phyloP scores from a whole-genome alignment of 1,140 invertebrate genomes.

The Argopecten irradians region DNA sequence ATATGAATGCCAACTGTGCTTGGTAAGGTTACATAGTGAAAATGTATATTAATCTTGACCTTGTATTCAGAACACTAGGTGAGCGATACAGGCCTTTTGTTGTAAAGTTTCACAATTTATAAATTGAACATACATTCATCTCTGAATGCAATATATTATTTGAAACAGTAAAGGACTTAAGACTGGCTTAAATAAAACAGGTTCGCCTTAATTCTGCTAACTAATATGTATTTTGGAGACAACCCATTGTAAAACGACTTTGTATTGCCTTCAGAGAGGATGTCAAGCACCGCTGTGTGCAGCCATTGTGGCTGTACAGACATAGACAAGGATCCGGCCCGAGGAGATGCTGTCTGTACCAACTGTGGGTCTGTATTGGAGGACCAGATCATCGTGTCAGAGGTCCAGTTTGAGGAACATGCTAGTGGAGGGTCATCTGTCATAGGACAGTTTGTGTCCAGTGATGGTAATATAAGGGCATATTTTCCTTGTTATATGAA shows the following conservation, averaged over 20 bases:
- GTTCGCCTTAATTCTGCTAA: no score
- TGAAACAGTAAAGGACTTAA: no score
- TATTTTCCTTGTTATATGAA: neutral
- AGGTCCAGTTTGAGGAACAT: constrained; percentile 96
- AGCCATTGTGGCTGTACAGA: constrained; percentile 95
- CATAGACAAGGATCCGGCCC: constrained; percentile 92
- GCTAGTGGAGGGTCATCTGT: constrained; percentile 90
- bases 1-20: no score
- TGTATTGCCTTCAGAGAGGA: constrained; percentile 43
- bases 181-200: no score
- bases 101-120: no score
- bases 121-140: no score
- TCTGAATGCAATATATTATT: no score
- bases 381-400: constrained; percentile 96
- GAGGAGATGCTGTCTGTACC: constrained; percentile 97
- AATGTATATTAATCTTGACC: no score
- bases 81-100: no score
- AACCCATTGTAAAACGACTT: neutral
- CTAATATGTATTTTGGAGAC: no score
- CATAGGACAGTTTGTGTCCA: constrained; percentile 94
- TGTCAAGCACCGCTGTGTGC: constrained; percentile 80
- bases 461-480: constrained; percentile 83
- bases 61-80: no score
- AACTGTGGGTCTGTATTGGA: constrained; percentile 97
- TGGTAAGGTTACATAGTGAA: no score